Base-by-base conservation (phyloP, 2,888 invertebrate genomes). In the Dexiosoma caninum region DNA sequence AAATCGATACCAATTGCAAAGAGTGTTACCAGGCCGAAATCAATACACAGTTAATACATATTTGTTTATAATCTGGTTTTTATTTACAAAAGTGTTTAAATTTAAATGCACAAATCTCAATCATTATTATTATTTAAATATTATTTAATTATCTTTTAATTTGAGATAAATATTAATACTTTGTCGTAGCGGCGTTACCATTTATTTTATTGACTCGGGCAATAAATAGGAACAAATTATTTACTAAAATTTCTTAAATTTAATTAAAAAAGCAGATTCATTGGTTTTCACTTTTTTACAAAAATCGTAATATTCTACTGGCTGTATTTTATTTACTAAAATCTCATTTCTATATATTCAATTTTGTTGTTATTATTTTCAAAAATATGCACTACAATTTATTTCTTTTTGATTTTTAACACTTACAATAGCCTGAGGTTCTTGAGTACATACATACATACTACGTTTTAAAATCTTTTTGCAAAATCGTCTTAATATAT, bases 171-270 rank as follows among this genome's bases (percentile, higher is more conserved):
- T 76, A 78, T 70, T 82, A 82, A 78, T 82, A 78, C 78, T 82
- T 77, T 74, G 64, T 78, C 67, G 67, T 67, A 59, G 70, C 74
- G 53, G 77, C 46, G 77, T 77, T 70, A 78, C 77, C 64, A 82
- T 82, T 66, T 75, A 82, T 57, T 67, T 75, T 69, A 79, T 76
- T 79, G 70, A 69, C 64, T 77, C 70, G 64, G 84, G 84, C 84
- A 88, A 88, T 88, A 88, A 88, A 88, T 88, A 88, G 88, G 88
- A 88, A 88, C 88, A 88, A 85, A 87, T 84, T 84, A 85, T 83
- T 85, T 81, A 83, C 87, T 87, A 88, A 86, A 84, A 84, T 71
- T 77, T 82, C 83, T 64, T 80, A 76, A 14, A 70, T 32, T 70
- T 42, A 77, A 69, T 62, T 44, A 32, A 49, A 74, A 75, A 72